Evolutionary conservation across 1,140 invertebrate species (phyloP).

Genomic region (Nasonia vitripennis): DNA sequence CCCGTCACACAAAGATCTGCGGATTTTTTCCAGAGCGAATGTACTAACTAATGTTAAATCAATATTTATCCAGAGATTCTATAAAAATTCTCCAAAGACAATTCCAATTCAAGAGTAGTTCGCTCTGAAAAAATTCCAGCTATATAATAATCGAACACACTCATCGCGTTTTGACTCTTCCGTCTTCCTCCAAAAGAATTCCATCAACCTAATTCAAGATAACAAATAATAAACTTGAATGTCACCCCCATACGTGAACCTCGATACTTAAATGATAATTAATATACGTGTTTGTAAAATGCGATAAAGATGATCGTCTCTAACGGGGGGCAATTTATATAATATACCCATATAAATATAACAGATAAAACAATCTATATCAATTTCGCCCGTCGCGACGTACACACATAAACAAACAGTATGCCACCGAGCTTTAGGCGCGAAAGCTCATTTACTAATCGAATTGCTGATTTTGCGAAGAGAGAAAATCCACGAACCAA

Average conservation of each 20-base stretch:
- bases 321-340: neutral
- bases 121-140: neutral
- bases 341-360: neutral
- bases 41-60: neutral
- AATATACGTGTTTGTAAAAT: conserved; percentile 15
- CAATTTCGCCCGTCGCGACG: neutral
- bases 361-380: neutral
- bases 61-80: neutral
- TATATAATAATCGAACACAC: neutral
- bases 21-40: neutral
- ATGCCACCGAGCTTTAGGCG: conserved; percentile 4
- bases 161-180: neutral
- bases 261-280: neutral
- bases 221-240: conserved; percentile 3
- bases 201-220: neutral
- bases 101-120: neutral
- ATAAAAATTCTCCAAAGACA: neutral
- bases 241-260: neutral
- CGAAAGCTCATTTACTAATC: conserved; percentile 45
- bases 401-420: neutral
- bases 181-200: neutral
- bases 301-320: neutral
- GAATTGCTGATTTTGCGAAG: conserved; percentile 39
- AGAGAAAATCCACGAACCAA: neutral
- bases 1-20: neutral